Base-by-base conservation (phyloP, 2,113 vertebrate species). In the Eulacestoma nigropectus region DNA sequence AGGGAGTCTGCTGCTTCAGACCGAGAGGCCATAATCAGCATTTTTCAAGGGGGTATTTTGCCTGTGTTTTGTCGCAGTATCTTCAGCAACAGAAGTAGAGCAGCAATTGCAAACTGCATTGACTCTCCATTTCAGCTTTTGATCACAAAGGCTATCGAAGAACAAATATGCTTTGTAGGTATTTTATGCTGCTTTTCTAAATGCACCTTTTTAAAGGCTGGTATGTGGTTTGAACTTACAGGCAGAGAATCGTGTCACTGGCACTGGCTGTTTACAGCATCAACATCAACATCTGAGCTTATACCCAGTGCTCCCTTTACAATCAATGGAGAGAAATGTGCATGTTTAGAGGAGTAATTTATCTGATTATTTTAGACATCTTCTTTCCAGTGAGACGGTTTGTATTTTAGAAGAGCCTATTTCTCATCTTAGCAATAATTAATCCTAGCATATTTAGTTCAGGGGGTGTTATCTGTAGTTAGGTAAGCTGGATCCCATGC, bases 1-100 rank as follows among this genome's bases (percentile, higher is more conserved):
- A 57, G 67, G 35, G 37, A 86, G 69, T 69, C 67, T 69, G 41
- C 41, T 93, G 42, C 56, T 93, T 95, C 87, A 91, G 86, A 92
- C 47, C 12, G 16, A 65, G 62, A 89, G 64, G 56, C 80, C 97
- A 52, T 89, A 87, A 91, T 97, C 92, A 89, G 87, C 69, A 44
- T 92, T 95, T 95, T 94, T 94, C 85, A 80, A 83, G 60, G 70
- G 56, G 57, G 55, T 87, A 70, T 93, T 96, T 95, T 92, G 42
- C 56, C 35, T 91, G 50, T 62, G 63, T 95, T 97, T 96, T 93
- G 50, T 89, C 5, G 5, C 76, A 87, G n/a, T 73, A 55, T 57
- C 75, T 90, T 93, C 79, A 91, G 84, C 73, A 93, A 60, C 75
- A 88, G 42, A 81, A 89, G 44, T 13, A 41, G 57, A 92, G 27